Evolutionary conservation across 2,113 vertebrate genomes (phyloP).

Genomic region (Plectropomus leopardus): DNA sequence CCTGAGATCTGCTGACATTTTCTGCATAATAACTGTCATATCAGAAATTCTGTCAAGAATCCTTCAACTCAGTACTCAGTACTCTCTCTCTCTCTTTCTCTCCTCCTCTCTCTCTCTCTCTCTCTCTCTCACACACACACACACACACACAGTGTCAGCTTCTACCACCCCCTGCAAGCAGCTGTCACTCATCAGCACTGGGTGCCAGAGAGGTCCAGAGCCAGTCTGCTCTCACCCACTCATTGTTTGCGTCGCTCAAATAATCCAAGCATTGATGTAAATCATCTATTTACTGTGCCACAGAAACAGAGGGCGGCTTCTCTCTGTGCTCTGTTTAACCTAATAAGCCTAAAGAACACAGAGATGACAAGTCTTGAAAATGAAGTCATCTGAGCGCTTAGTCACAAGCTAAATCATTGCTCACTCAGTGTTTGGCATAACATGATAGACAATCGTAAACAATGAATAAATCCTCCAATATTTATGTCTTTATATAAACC

Average conservation of each 20-base stretch:
- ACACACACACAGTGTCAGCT: slow-evolving; percentile 40
- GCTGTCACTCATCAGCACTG: slow-evolving; percentile 62
- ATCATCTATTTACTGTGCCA: slow-evolving; percentile 8
- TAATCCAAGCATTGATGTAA: slow-evolving; percentile 15
- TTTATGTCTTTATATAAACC: slow-evolving; percentile 5
- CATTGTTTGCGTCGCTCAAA: slow-evolving; percentile 43
- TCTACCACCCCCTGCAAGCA: slow-evolving; percentile 59
- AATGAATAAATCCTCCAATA: slow-evolving; percentile 27
- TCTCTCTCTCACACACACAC: slow-evolving; percentile 21
- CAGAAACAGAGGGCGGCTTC: slow-evolving; percentile 15
- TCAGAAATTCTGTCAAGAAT: neutral
- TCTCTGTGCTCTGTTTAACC: neutral
- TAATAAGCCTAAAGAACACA: slow-evolving; percentile 12
- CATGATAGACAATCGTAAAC: neutral
- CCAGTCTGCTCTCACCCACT: slow-evolving; percentile 25
- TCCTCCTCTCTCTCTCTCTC: too few relatives aligned
- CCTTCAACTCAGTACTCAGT: neutral
- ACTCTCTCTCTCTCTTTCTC: neutral
- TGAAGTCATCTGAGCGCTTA: slow-evolving; percentile 13
- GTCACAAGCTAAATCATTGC: slow-evolving; percentile 24
- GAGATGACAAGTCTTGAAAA: slow-evolving; percentile 25
- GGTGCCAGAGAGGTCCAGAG: slow-evolving; percentile 54
- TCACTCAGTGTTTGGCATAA: slow-evolving; percentile 9
- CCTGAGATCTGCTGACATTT: neutral
- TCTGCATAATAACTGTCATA: neutral